Evolutionary conservation across 30 jellyfish, hydroid and myxozoan genomes (phyloP).

Genomic region (Nemopilema nomurai): DNA sequence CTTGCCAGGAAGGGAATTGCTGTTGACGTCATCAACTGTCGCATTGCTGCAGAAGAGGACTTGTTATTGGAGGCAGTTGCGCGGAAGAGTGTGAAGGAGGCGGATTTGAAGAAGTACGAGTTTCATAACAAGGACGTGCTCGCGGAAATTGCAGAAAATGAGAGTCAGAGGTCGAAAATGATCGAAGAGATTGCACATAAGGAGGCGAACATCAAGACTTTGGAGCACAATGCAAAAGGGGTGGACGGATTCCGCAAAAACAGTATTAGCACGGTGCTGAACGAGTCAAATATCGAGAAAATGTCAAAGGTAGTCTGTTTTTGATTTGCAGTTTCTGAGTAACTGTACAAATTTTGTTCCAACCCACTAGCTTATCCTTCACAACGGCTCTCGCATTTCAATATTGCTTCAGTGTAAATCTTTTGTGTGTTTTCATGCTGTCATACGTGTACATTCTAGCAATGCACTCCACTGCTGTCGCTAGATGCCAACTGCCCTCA

Average conservation of each 20-base stretch:
- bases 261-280: constrained; percentile 5
- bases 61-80: constrained; percentile 4
- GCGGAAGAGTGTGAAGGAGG: constrained; percentile 1
- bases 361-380: background rate
- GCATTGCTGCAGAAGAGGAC: constrained; percentile 23
- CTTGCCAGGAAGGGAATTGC: constrained; percentile 18
- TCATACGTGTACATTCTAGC: too few relatives aligned
- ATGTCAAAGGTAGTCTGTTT: constrained; percentile 11
- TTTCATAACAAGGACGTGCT: constrained; percentile 10
- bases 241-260: background rate
- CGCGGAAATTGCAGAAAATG: constrained; percentile 21
- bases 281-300: constrained; percentile 30
- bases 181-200: constrained; percentile 44
- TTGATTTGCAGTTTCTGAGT: background rate
- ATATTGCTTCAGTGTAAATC: too few relatives aligned
- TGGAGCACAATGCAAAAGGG: background rate
- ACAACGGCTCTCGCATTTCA: too few relatives aligned
- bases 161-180: constrained; percentile 29
- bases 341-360: background rate
- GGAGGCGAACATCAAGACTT: constrained; percentile 33
- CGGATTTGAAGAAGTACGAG: constrained; percentile 7
- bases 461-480: too few relatives aligned
- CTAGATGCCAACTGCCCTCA: too few relatives aligned
- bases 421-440: too few relatives aligned
- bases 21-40: constrained; percentile 2